These are phyloP conservation scores for Lydus trimaculatus DNA, from an alignment of 2,888 invertebrate genomes.

Conservation along the genomic window DNA sequence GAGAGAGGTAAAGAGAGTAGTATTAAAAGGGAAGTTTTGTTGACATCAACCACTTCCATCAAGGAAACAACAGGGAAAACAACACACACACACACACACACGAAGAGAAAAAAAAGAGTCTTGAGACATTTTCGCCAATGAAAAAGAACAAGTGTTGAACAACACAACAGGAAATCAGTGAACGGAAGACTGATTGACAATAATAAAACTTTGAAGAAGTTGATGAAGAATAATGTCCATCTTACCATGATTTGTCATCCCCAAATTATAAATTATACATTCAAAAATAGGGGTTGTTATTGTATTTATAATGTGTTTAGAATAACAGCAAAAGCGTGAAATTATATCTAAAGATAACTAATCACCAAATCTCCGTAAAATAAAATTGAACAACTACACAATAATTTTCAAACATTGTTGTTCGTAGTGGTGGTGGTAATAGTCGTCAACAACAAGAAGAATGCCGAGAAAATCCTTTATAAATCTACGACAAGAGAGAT, in stretches of 20 bases:
- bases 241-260: slow-evolving; percentile 34
- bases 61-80: slow-evolving; percentile 32
- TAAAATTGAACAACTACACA: slow-evolving; percentile 37
- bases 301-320: slow-evolving; percentile 22
- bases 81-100: slow-evolving; percentile 29
- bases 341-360: slow-evolving; percentile 40
- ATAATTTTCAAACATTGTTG: slow-evolving; percentile 41
- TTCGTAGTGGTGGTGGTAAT: slow-evolving; percentile 6
- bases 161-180: slow-evolving; percentile 45
- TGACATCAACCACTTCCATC: slow-evolving; percentile 46
- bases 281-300: slow-evolving; percentile 11
- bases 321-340: slow-evolving; percentile 41
- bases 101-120: not conserved
- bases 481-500: slow-evolving; percentile 39
- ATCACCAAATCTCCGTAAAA: slow-evolving; percentile 36
- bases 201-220: slow-evolving; percentile 11
- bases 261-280: not conserved
- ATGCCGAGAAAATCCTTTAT: slow-evolving; percentile 25
- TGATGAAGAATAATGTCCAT: not conserved
- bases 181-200: slow-evolving; percentile 45
- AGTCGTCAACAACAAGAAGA: slow-evolving; percentile 38
- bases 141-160: slow-evolving; percentile 40
- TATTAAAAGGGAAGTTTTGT: slow-evolving; percentile 51
- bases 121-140: slow-evolving; percentile 30
- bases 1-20: no score